Conservation (phyloP, 2,888 invertebrate species). For the Stegophylla sp. region DNA sequence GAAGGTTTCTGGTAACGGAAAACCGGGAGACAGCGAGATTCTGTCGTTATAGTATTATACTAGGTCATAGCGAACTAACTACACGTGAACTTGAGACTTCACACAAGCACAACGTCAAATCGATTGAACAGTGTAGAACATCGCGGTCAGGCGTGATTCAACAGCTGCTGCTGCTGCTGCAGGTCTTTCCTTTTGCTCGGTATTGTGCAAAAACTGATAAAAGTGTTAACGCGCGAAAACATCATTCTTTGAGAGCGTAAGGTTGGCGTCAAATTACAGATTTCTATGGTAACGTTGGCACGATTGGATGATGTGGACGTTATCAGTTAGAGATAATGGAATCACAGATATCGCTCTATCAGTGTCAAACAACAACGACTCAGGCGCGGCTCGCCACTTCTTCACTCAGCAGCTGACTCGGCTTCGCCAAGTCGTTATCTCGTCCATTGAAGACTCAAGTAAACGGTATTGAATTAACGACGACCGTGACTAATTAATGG, state of each 20-base stretch:
- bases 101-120: background rate
- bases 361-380: too few species aligned
- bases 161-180: background rate
- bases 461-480: too few species aligned
- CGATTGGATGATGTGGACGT: background rate
- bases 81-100: background rate
- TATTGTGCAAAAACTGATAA: slow-evolving; percentile 2
- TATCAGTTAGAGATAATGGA: too few species aligned
- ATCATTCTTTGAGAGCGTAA: background rate
- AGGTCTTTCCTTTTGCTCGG: background rate
- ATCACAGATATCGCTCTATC: too few species aligned
- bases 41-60: background rate
- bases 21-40: background rate
- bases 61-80: background rate
- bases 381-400: too few species aligned
- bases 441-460: too few species aligned
- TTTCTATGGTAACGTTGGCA: too few species aligned
- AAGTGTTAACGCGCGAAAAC: background rate
- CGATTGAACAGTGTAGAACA: too few species aligned
- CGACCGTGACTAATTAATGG: too few species aligned
- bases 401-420: too few species aligned
- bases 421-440: too few species aligned
- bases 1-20: background rate
- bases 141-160: background rate
- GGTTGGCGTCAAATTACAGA: background rate